Evolutionary conservation across 1,140 invertebrate genomes (phyloP).

Genomic region (Antheraea pernyi): DNA sequence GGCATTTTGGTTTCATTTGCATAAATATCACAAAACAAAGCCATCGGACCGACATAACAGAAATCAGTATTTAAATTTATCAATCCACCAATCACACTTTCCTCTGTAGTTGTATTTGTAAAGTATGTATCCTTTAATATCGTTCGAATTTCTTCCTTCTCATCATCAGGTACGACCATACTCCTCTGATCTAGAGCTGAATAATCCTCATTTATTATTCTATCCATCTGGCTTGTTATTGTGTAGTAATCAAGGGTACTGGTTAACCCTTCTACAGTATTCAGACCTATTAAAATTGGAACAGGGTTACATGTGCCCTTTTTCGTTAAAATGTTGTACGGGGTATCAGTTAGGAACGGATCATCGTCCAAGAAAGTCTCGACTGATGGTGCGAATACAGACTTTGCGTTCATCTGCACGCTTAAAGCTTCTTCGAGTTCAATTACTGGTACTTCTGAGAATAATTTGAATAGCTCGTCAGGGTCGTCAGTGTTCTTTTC

Average conservation of each 20-base stretch:
- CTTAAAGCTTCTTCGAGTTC: conserved; percentile 62
- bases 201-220: conserved; percentile 64
- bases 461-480: conserved; percentile 51
- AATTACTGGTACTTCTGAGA: conserved; percentile 39
- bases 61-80: conserved; percentile 69
- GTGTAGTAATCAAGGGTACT: conserved; percentile 62
- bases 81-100: conserved; percentile 54
- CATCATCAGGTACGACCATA: conserved; percentile 39
- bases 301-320: conserved; percentile 59
- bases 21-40: conserved; percentile 53
- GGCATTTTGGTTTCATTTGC: conserved; percentile 44
- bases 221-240: conserved; percentile 62
- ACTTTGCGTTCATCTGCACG: conserved; percentile 64
- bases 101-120: conserved; percentile 49
- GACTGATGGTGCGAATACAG: conserved; percentile 72
- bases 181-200: conserved; percentile 56
- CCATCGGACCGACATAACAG: conserved; percentile 56
- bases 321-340: conserved; percentile 64
- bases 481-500: conserved; percentile 48
- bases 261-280: conserved; percentile 63
- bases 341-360: conserved; percentile 73
- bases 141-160: conserved; percentile 48
- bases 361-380: conserved; percentile 69
- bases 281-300: conserved; percentile 75
- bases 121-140: conserved; percentile 60